Percentiles rank a stretch among this genome's conserved stretches.
Evolutionary conservation across 64 coral and sea anemone species (phyloP).

Genomic region (Montipora capricornis): DNA sequence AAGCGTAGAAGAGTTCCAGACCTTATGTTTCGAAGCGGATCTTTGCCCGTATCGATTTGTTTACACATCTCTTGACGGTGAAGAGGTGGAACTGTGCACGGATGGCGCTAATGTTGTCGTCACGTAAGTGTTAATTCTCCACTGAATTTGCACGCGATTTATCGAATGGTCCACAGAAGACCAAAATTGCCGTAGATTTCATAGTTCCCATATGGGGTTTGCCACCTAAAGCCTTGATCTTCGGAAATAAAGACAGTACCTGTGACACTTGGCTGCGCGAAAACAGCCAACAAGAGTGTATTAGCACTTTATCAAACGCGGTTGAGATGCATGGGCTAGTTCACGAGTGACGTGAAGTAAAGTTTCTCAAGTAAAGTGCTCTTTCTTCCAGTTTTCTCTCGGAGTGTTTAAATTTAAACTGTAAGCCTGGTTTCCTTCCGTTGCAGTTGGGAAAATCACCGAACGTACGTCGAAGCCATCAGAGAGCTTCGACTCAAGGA

Average conservation of each 20-base stretch:
- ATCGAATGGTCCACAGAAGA: too few species aligned
- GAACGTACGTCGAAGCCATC: constrained; percentile 81
- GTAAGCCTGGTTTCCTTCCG: neutral
- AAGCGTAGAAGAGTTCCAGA: constrained; percentile 90
- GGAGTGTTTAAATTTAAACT: neutral
- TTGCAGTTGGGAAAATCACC: constrained; percentile 95
- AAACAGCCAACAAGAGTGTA: too few species aligned
- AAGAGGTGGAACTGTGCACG: constrained; percentile 83
- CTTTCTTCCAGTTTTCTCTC: too few species aligned
- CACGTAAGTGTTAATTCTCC: constrained; percentile 72
- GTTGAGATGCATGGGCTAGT: too few species aligned
- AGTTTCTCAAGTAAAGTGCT: too few species aligned
- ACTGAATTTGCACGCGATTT: neutral
- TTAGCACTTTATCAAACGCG: too few species aligned
- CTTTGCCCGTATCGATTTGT: constrained; percentile 92
- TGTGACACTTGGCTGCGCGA: too few species aligned
- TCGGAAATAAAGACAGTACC: too few species aligned
- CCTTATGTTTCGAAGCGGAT: constrained; percentile 95
- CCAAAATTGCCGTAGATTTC: too few species aligned
- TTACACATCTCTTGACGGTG: constrained; percentile 92
- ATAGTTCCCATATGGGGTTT: too few species aligned
- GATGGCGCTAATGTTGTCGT: constrained; percentile 74
- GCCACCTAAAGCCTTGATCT: too few species aligned
- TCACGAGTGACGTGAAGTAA: too few species aligned
- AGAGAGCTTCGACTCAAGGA: constrained; percentile 84